phyloP scores from a whole-genome alignment of 2,113 vertebrate genomes.

The Lophotis ruficrista region DNA sequence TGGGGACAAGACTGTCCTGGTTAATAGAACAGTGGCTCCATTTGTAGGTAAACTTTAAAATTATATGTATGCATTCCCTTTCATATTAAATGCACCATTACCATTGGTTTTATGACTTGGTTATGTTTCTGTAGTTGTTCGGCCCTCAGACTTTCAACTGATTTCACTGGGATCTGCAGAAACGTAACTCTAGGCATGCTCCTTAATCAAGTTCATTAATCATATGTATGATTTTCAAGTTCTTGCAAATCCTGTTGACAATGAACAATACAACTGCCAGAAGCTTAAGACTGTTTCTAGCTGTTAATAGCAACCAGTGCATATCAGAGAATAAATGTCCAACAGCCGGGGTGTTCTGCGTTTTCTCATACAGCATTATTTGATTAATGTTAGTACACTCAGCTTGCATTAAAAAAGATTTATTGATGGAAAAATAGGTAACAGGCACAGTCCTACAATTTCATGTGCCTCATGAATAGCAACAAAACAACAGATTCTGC shows the following conservation, averaged over 20 bases:
- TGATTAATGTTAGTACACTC: not conserved
- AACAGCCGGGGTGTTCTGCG: conserved; percentile 28
- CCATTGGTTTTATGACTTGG: not conserved
- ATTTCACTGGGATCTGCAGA: not conserved
- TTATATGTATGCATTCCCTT: not conserved
- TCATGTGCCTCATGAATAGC: not conserved
- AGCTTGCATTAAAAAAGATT: not conserved
- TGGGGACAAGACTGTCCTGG: not conserved
- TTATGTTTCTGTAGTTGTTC: not conserved
- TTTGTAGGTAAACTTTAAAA: not conserved
- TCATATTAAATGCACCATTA: not conserved
- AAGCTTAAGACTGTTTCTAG: not conserved
- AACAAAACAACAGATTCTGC: not conserved
- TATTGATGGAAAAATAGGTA: not conserved
- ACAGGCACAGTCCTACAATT: not conserved
- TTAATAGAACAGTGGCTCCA: not conserved
- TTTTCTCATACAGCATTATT: conserved; percentile 25
- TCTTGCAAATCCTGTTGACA: conserved; percentile 44
- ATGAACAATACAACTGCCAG: not conserved
- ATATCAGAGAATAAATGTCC: not conserved
- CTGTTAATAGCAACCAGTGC: conserved; percentile 67
- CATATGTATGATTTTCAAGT: not conserved
- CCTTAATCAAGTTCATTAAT: not conserved
- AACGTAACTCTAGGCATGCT: not conserved
- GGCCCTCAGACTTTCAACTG: not conserved